phyloP scores from a whole-genome alignment of 2,888 invertebrate species.

The Cinara cedri region DNA sequence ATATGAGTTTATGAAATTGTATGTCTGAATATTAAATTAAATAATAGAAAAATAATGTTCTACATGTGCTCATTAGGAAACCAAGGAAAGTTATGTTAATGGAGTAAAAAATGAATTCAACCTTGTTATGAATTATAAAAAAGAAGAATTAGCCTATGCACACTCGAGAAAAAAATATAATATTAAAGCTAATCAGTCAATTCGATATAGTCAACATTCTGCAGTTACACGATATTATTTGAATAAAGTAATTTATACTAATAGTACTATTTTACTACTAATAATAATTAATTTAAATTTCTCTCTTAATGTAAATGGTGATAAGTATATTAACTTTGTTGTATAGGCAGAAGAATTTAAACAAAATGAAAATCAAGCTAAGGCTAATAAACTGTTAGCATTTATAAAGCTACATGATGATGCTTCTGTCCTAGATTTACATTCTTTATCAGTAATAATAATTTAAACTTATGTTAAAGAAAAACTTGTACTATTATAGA shows the following conservation, averaged over 20 bases:
- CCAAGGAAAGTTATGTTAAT: neutral
- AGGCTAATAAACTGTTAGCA: neutral
- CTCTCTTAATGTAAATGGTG: neutral
- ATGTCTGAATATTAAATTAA: too few relatives aligned
- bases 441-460: constrained; percentile 31
- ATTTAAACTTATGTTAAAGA: neutral
- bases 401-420: constrained; percentile 7
- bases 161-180: neutral
- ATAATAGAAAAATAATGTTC: too few relatives aligned
- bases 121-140: constrained; percentile 4
- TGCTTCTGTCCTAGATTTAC: constrained; percentile 22
- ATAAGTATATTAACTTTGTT: neutral
- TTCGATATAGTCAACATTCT: constrained; percentile 11
- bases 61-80: neutral
- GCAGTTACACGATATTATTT: constrained; percentile 30
- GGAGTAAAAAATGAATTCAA: neutral
- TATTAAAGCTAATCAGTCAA: constrained; percentile 33
- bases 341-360: constrained; percentile 20
- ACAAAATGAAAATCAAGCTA: constrained; percentile 30
- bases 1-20: too few relatives aligned
- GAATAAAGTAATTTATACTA: constrained; percentile 14
- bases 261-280: too few relatives aligned
- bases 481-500: constrained; percentile 1
- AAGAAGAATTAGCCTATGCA: neutral
- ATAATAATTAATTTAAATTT: neutral